Evolutionary conservation across 2,888 invertebrate species (phyloP), one percentile per base, ranked within the genome.

Genomic region (Thereva unica): DNA sequence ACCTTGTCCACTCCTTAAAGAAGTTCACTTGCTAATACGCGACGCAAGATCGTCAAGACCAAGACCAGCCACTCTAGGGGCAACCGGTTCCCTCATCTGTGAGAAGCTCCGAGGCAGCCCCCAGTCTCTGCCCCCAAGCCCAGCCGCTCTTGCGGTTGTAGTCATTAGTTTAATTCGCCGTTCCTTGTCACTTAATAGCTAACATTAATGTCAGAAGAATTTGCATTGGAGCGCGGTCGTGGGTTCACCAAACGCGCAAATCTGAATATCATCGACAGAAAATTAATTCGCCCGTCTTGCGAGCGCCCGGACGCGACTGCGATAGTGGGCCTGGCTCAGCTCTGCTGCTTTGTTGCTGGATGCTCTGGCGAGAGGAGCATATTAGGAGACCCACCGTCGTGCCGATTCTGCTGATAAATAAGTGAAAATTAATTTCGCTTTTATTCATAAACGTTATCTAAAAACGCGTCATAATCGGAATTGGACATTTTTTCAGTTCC

Each of bases 111-210:
- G 10, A 37, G 53, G 34, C 40, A 57, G n/a, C n/a, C 23, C 23
- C 1, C 1, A 23, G 23, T 23, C 23, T 23, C 23, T 23, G 23
- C 23, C 23, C 23, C 23, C 23, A 23, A 23, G 2, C 23, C 7
- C 47, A 37, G 44, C 41, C 10, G 34, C 37, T n/a, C 47, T 59
- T 59, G 59, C 59, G 38, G 59, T 59, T 59, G 59, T 52, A 68
- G 54, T 59, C 68, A 66, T 68, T 68, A 65, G 65, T 66, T 68
- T 49, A 54, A 61, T 53, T 54, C 65, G 61, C 55, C 55, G 65
- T 68, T 68, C 65, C 68, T 64, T 68, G 68, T 68, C 68, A 68
- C 65, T 68, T 68, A 68, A 68, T 68, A 66, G 65, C 65, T 44
- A 68, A 68, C 68, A 68, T 68, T 68, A 68, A 66, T 61, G 68